Base-by-base conservation (phyloP, 2,113 vertebrate species). In the Grallaria varia region DNA sequence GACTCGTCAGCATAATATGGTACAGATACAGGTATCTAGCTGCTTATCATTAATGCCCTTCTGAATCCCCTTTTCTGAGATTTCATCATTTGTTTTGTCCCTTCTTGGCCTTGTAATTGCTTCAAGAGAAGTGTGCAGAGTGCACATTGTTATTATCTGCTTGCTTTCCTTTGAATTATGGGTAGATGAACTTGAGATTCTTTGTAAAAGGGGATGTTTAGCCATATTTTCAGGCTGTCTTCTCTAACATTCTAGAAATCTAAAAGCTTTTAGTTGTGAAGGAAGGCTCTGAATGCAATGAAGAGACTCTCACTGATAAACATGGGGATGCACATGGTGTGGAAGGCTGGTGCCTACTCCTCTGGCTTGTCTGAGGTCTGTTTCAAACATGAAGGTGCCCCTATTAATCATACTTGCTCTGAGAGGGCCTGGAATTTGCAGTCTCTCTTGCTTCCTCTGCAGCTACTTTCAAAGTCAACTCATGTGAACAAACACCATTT, bases 301-400 rank as follows among this genome's bases (percentile, higher is more conserved):
- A 45, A 44, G 20, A 50, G 2, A 15, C 24, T 75, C 17, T 53
- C 13, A 16, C 4, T 62, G 37, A 8, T 58, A 74, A 30, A 66
- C 27, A 40, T 0, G 0, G 16, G 9, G 93, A 22, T 5, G 13
- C 13, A 35, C 3, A 12, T 1, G 3, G 4, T 31, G 18, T 28
- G 18, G 22, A 81, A 71, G 11, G 22, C 6, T 45, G 58, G 28
- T 56, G 18, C 10, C 15, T 69, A 45, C 22, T 19, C 18, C 6
- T 2, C 3, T 60, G 12, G 8, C 22, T 67, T 71, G 28, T 39
- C 40, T 37, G 59, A 68, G 67, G 4, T 52, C 30, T 49, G 22
- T 58, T 79, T 72, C 53, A 83, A 84, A 59, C 55, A 19, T 13
- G 14, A 64, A 73, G 5, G 13, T 49, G 14, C 40, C 20, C 10